These are phyloP conservation scores for Asbolus verrucosus DNA, from an alignment of 1,140 invertebrate genomes.

Conservation along the genomic window DNA sequence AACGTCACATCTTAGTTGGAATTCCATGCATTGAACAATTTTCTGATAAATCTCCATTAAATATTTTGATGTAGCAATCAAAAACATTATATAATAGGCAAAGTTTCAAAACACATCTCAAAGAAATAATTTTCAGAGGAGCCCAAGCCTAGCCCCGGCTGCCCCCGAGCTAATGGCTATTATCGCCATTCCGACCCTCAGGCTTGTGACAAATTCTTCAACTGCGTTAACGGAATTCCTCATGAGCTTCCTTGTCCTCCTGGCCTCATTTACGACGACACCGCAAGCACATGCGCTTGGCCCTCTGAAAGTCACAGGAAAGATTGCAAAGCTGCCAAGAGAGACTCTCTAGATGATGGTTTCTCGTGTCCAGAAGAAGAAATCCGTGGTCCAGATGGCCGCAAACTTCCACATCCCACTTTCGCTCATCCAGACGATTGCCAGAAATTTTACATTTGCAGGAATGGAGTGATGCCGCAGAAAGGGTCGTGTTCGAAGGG, in stretches of 20 bases:
- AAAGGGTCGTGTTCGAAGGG: conserved; percentile 80
- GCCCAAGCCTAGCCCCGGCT: conserved; percentile 76
- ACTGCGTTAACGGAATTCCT: conserved; percentile 82
- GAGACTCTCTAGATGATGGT: conserved; percentile 78
- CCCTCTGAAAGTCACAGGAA: conserved; percentile 71
- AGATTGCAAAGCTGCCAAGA: conserved; percentile 73
- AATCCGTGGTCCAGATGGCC: conserved; percentile 75
- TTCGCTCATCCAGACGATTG: conserved; percentile 87
- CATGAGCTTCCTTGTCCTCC: conserved; percentile 81
- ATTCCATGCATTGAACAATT: no score
- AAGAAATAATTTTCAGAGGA: conserved; percentile 80
- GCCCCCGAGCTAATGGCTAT: conserved; percentile 84
- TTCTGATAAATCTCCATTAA: no score
- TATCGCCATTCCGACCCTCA: conserved; percentile 82
- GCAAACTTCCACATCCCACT: conserved; percentile 80
- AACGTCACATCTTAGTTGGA: no score
- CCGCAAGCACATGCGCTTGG: conserved; percentile 82
- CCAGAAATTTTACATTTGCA: conserved; percentile 87
- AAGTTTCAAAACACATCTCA: no score
- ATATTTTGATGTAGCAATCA: no score
- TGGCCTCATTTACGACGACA: conserved; percentile 81
- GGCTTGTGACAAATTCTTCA: conserved; percentile 85
- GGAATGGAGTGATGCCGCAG: conserved; percentile 81
- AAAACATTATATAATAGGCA: no score
- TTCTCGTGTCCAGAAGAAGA: conserved; percentile 83